Evolutionary conservation across 2,797 vertebrate species (phyloP).

Genomic region (Graptemys geographica): DNA sequence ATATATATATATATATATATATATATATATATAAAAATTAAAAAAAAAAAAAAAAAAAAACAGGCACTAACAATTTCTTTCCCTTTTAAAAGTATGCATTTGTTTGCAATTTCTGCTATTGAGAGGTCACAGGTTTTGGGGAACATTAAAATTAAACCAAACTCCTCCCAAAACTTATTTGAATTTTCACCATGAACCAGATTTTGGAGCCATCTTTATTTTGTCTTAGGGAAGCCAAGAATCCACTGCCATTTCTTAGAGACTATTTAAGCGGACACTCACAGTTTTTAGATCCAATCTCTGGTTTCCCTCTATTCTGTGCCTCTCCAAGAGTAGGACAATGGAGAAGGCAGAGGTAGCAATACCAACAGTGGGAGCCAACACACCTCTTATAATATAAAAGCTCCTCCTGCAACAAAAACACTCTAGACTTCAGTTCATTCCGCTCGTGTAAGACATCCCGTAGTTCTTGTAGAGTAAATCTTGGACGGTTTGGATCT

Average conservation of each 20-base stretch:
- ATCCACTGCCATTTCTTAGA: not conserved
- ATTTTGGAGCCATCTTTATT: not conserved
- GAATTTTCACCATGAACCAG: not conserved
- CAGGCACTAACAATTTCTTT: too few species aligned
- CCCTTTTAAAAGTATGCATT: not conserved
- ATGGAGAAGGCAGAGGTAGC: not conserved
- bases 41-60: too few species aligned
- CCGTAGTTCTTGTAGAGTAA: constrained; percentile 97
- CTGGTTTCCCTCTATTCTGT: not conserved
- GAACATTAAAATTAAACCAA: not conserved
- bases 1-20: too few species aligned
- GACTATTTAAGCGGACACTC: not conserved
- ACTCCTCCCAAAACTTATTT: not conserved
- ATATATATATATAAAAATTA: too few species aligned
- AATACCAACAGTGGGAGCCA: not conserved
- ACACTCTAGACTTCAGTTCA: constrained; percentile 97
- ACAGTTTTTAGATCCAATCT: not conserved
- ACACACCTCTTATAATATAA: constrained; percentile 94
- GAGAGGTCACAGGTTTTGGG: not conserved
- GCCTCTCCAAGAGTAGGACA: not conserved
- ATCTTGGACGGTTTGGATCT: constrained; percentile 94
- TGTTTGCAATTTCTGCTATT: not conserved
- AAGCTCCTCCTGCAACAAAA: constrained; percentile 96
- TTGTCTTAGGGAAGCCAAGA: not conserved
- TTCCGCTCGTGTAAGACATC: constrained; percentile 98